Evolutionary conservation across 2,888 invertebrate species (phyloP), one percentile per base, ranked within the genome.

Genomic region (Tuta absoluta): DNA sequence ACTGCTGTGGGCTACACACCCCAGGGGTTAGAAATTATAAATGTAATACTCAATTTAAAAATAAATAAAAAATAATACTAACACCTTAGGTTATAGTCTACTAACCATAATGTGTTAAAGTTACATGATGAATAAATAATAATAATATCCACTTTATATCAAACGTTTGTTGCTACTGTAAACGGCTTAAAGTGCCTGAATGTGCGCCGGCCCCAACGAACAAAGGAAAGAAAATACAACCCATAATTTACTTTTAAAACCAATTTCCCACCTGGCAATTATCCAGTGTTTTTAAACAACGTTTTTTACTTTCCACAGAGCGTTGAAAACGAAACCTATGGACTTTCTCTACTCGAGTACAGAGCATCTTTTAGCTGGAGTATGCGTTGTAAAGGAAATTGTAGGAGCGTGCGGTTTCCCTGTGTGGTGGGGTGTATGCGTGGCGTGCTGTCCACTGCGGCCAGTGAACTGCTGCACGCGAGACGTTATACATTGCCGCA

Each of bases 301-400:
- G 23, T 51, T 56, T 56, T 71, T 68, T 71, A 72, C 66, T 62
- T 69, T 76, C 74, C 74, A 72, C 24, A 4, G 73, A 75, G 72
- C 72, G 77, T 81, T 79, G 85, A 85, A 85, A 85, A 76, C 77
- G 85, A 85, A 84, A 85, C 76, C 78, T 74, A 74, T 81, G 67
- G 73, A 87, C 87, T 89, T 88, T 89, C 89, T 82, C 87, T 84
- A 85, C 72, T 87, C 75, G 45, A 45, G 17, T 45, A 45, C 45
- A 45, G 45, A 7, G 45, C n/a, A 8, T 5, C n/a, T 3, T 45
- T n/a, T 17, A 45, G 45, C 17, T 45, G n/a, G 45, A 3, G n/a
- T 37, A 12, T 45, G 17, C 45, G 17, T 45, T 45, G 17, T 45
- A n/a, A n/a, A 45, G 17, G 45, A 17, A 45, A 45, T 45, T 33